phyloP scores from a whole-genome alignment of 2,888 invertebrate genomes.

The Oxycera nigricornis region DNA sequence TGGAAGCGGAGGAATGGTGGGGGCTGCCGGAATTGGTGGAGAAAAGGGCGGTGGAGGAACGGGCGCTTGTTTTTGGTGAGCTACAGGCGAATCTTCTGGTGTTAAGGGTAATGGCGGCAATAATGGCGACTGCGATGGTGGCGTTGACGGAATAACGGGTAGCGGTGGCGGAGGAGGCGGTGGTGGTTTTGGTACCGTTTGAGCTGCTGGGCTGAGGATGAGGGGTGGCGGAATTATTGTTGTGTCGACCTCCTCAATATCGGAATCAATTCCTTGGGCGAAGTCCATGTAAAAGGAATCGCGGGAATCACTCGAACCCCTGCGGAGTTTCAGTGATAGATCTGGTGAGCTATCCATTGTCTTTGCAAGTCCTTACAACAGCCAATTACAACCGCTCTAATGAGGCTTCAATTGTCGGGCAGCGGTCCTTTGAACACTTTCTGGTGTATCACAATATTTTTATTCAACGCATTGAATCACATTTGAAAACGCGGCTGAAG shows the following conservation, averaged over 20 bases:
- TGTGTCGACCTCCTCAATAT: conserved; percentile 83
- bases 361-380: no score
- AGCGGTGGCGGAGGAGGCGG: conserved; percentile 47
- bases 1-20: conserved; percentile 56
- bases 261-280: conserved; percentile 88
- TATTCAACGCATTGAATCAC: conserved; percentile 23
- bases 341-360: conserved; percentile 81
- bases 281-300: conserved; percentile 92
- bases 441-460: conserved; percentile 35
- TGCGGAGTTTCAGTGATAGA: conserved; percentile 81
- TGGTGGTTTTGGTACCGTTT: conserved; percentile 48
- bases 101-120: conserved; percentile 51
- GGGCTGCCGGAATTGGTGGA: conserved; percentile 51
- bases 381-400: no score
- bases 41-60: conserved; percentile 49
- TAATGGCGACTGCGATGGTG: conserved; percentile 52
- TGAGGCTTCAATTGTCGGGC: no score
- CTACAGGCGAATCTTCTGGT: conserved; percentile 47
- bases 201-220: conserved; percentile 48
- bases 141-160: conserved; percentile 39
- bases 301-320: conserved; percentile 85
- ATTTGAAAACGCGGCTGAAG: background rate
- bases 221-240: conserved; percentile 63
- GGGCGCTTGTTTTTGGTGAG: conserved; percentile 41
- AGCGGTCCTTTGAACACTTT: conserved; percentile 28